Percentiles rank a stretch among this genome's conserved stretches.
Evolutionary conservation across 2,797 vertebrate species (phyloP).

Genomic region (Psittacula echo): DNA sequence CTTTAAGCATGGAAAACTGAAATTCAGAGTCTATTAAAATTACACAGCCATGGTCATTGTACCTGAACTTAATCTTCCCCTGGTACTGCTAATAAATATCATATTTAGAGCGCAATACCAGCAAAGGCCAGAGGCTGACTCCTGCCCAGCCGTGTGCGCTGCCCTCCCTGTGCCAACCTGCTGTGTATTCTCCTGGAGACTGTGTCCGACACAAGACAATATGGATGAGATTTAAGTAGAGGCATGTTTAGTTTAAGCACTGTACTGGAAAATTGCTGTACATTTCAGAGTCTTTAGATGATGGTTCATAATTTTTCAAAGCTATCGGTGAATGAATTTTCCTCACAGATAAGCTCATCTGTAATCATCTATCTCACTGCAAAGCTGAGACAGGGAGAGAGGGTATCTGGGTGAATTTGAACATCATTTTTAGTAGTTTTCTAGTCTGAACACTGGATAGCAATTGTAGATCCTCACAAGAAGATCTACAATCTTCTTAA

Average conservation of each 20-base stretch:
- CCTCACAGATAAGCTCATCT: neutral
- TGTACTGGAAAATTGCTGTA: neutral
- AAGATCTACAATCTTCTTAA: neutral
- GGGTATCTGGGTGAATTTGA: neutral
- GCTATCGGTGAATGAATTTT: neutral
- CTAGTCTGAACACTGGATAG: neutral
- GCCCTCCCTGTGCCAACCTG: no score
- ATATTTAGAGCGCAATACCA: neutral
- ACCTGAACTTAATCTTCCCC: neutral
- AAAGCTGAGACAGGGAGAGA: neutral
- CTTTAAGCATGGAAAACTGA: neutral
- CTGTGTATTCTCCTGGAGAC: neutral
- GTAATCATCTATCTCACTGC: neutral
- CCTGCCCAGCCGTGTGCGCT: neutral
- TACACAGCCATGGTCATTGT: neutral
- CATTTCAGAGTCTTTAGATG: neutral
- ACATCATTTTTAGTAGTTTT: neutral
- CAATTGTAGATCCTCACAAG: neutral
- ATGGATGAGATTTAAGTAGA: rapidly evolving
- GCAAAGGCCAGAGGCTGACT: neutral
- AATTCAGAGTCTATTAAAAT: neutral
- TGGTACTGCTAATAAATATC: neutral
- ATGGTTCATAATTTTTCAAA: neutral
- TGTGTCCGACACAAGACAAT: neutral
- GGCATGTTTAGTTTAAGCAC: neutral